Conservation (phyloP, 2,113 vertebrate species). For the Ictidomys tridecemlineatus region DNA sequence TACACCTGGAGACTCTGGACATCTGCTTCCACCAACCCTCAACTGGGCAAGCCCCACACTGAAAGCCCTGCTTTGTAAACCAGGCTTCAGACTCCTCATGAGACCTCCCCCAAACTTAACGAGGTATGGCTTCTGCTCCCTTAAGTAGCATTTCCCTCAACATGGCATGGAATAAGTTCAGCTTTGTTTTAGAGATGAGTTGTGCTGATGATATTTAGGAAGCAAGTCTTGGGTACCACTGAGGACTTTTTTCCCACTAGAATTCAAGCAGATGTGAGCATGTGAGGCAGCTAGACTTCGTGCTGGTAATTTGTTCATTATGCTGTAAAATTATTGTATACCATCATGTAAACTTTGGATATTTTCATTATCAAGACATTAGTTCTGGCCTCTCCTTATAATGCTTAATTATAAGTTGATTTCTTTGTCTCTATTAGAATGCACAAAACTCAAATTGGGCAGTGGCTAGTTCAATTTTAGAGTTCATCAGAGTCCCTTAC, state of each 20-base stretch:
- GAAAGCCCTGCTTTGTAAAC: background rate
- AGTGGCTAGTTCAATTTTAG: background rate
- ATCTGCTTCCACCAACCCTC: background rate
- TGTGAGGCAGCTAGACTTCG: background rate
- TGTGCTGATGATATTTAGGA: background rate
- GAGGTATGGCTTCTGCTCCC: background rate
- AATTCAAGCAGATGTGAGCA: background rate
- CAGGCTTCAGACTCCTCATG: background rate
- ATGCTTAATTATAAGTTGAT: background rate
- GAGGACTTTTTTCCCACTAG: background rate
- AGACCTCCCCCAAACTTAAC: background rate
- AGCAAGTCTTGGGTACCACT: fast-evolving
- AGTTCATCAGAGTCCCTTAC: constrained; percentile 20
- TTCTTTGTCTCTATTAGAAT: constrained; percentile 59
- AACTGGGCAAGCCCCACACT: background rate
- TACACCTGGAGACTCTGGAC: background rate
- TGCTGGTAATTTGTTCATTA: background rate
- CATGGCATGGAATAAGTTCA: background rate
- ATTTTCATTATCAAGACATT: background rate
- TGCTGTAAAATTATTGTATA: background rate
- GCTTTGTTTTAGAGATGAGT: background rate
- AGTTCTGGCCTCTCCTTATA: background rate
- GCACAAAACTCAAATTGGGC: constrained; percentile 4
- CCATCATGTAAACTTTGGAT: background rate
- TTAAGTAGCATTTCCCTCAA: fast-evolving